A percentile compares a stretch with the other conserved stretches of the same genome.
These are phyloP conservation scores for Sinocyclocheilus maitianheensis DNA, from an alignment of 2,113 vertebrate genomes.

Conservation along the genomic window DNA sequence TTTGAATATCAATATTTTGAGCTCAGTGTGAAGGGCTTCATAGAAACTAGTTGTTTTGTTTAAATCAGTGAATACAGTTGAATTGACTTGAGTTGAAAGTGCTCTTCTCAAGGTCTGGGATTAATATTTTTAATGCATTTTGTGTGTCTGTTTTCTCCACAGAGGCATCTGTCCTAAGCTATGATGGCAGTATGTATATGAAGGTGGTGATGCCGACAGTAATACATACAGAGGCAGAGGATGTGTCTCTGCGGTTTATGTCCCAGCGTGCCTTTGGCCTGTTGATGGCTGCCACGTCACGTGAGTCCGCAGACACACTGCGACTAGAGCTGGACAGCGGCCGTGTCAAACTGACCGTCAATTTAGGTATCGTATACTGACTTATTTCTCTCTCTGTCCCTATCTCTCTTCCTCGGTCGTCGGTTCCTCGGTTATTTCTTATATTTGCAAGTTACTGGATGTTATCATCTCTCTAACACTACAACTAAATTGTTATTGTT, in stretches of 20 bases:
- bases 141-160: conserved; percentile 51
- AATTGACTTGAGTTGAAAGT: not conserved
- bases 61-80: not conserved
- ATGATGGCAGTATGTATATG: conserved; percentile 98
- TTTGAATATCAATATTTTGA: not conserved
- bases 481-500: conserved; percentile 54
- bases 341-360: conserved; percentile 95
- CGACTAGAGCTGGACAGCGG: conserved; percentile 93
- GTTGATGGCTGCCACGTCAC: conserved; percentile 91
- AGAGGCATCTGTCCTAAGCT: conserved; percentile 95
- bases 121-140: conserved; percentile 19
- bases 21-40: not conserved
- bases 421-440: not conserved
- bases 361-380: conserved; percentile 92
- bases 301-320: conserved; percentile 91
- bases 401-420: not conserved
- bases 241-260: conserved; percentile 96
- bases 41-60: not conserved
- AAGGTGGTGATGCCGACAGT: conserved; percentile 92
- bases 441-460: conserved; percentile 34
- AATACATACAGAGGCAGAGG: conserved; percentile 95
- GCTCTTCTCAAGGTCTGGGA: not conserved
- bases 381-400: conserved; percentile 1
- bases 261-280: conserved; percentile 94
- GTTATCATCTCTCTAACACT: conserved; percentile 54